Evolutionary conservation across 2,797 vertebrate genomes (phyloP), one percentile per base, ranked within the genome.

Genomic region (Bovichtus variegatus): DNA sequence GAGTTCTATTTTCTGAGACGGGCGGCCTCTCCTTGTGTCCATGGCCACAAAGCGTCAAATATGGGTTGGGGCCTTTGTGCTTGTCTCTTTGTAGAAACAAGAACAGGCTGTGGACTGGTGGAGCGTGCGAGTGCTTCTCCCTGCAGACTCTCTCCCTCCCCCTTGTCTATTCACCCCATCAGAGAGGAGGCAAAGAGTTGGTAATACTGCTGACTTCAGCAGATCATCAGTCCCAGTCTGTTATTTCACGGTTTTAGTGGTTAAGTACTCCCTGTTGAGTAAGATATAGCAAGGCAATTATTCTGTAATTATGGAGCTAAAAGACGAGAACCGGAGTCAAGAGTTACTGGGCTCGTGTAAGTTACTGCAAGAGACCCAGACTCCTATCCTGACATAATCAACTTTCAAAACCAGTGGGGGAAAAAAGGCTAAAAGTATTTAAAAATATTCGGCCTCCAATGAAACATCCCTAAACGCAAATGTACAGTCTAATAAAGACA

Each of bases 1-100:
- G 92, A 94, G 92, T 93, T 94, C 91, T 90, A 88, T 93, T 94
- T 94, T 90, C 81, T 93, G 84, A 93, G 91, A 92, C 77, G 59
- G 87, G 85, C 82, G 36, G 81, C 80, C 88, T 91, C 87, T 92
- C 81, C 88, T 89, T 90, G 89, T 93, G 90, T 88, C 86, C 77
- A 80, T 63, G 79, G 82, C 80, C 87, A 87, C 85, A 83, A 73
- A 89, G 86, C 80, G 60, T 79, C 82, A 87, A 80, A 89, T 84
- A 59, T 88, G 88, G 87, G 84, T 85, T 82, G 84, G 79, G 71
- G 83, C 77, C 81, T 92, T 80, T 84, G 80, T 86, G 75, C 80
- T 72, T 5, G 49, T 90, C 84, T 87, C 76, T 84, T 63, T 83
- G 89, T 53, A 51, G 82, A 85, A 71, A 74, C 49, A 74, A 73